Base-by-base conservation (phyloP, 2,888 invertebrate genomes). In the Atrina japonica region DNA sequence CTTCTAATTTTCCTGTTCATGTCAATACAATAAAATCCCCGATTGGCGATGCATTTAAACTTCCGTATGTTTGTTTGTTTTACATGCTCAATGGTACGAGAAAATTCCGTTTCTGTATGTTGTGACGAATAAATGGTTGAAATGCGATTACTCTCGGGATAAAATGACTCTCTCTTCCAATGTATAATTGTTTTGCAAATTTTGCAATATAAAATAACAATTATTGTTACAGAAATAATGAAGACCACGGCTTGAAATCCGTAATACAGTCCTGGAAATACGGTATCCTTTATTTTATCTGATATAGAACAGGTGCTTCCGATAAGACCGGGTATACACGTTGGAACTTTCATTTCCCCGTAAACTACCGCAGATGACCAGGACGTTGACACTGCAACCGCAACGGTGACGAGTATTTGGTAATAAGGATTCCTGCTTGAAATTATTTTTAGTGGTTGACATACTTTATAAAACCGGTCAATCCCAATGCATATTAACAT, bases 391-490 rank as follows among this genome's bases (percentile, higher is more conserved):
- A 55, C 18, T n/a, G 40, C 47, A 41, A 56, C 18, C 18, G 27
- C 16, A 7, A 56, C 25, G 5, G 47, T 41, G 7, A 66, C 14
- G 5, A 21, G 3, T 5, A 56, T n/a, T 18, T 30, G 27, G 6
- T n/a, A 23, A 7, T n/a, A 18, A 21, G 56, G 45, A 16, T 55
- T 55, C 7, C 18, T 30, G 9, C 29, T 35, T 14, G 23, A 47
- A 6, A 11, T 18, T 18, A 3, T 18, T 35, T 29, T 27, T 18
- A 66, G 18, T 6, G 65, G 56, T 27, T n/a, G 18, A 30, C 65
- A 66, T n/a, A 66, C 35, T 35, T 66, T 66, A 6, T 41, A 35
- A n/a, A 55, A 66, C 47, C 65, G 55, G 35, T 66, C 65, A 9
- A 66, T 23, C 2, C 56, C 65, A 11, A 66, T 66, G 23, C 55